Base-by-base conservation (phyloP, 2,113 vertebrate species). In the Oostethus manadensis region DNA sequence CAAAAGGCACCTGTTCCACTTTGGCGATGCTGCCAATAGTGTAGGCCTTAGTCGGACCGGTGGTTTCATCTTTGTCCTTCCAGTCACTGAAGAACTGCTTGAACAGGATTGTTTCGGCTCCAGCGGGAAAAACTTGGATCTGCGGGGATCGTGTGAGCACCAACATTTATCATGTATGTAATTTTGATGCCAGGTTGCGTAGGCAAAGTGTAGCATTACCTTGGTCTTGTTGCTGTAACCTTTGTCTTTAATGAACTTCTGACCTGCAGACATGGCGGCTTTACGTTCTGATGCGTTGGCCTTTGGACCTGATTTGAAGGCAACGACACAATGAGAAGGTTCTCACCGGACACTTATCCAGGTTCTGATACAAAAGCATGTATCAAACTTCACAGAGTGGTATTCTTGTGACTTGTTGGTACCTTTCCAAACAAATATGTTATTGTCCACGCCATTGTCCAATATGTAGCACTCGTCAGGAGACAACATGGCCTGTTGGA, bases 351-450 rank as follows among this genome's bases (percentile, higher is more conserved):
- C 20, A 23, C 22, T 23, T 16, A n/a, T n/a, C n/a, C n/a, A n/a
- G n/a, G n/a, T n/a, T n/a, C n/a, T n/a, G n/a, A n/a, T n/a, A n/a
- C n/a, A n/a, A n/a, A n/a, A n/a, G n/a, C n/a, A n/a, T 26, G 23
- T 2, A 26, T 26, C 23, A 26, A 26, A 26, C 23, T 26, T 26
- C 23, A 26, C 23, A 26, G 23, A 26, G 23, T 11, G 35, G 35
- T 49, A 16, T 49, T n/a, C 8, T 1, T 18, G 4, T n/a, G 60
- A 11, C 8, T 9, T 47, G 38, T 13, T 1, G 8, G 7, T 60
- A 91, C 91, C 91, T 89, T 92, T 92, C 91, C 91, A 92, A 9
- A 92, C 78, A 50, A 90, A 92, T 72, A 92, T 85, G 68, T 82
- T 89, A 6, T 35, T 72, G 74, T 89, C 86, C 53, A 60, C 49